A percentile compares a stretch with the other conserved stretches of the same genome.
Conservation (phyloP, 2,888 invertebrate species). For the Nomada hirtipes region DNA sequence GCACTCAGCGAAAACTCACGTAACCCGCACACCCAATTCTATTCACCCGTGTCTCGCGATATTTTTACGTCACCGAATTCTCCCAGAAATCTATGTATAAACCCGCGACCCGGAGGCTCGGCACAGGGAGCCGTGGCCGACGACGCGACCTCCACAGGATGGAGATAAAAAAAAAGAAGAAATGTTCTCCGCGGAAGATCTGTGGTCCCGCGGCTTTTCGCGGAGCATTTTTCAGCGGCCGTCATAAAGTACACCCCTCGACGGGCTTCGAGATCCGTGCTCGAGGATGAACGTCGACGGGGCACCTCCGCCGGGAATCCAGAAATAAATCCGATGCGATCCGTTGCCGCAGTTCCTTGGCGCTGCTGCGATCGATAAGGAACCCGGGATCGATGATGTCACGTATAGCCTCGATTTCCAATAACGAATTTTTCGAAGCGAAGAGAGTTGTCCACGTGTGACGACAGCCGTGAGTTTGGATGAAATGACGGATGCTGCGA, state of each 20-base stretch:
- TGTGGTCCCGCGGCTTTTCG: constrained; percentile 28
- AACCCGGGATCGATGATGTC: constrained; percentile 43
- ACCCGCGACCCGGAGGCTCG: background rate
- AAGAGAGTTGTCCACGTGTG: constrained; percentile 7
- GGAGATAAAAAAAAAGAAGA: constrained; percentile 1
- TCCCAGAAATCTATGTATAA: background rate
- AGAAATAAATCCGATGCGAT: constrained; percentile 48
- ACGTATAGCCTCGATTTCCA: constrained; percentile 64
- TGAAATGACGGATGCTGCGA: constrained; percentile 7
- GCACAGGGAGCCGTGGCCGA: background rate
- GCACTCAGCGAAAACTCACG: no score
- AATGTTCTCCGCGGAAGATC: constrained; percentile 37
- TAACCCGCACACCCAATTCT: background rate
- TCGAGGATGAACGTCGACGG: constrained; percentile 29
- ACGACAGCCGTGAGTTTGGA: background rate
- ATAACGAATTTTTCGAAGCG: constrained; percentile 60
- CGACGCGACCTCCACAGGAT: background rate
- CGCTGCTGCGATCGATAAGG: background rate
- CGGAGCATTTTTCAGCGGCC: constrained; percentile 57
- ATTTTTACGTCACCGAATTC: background rate
- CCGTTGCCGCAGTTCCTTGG: background rate
- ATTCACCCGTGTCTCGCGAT: background rate
- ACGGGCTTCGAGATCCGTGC: constrained; percentile 25
- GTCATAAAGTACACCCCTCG: constrained; percentile 58
- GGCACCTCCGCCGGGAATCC: constrained; percentile 33